A percentile compares a stretch with the other conserved stretches of the same genome.
phyloP scores from a whole-genome alignment of 2,888 invertebrate genomes.

The Dorcus parallelipipedus region DNA sequence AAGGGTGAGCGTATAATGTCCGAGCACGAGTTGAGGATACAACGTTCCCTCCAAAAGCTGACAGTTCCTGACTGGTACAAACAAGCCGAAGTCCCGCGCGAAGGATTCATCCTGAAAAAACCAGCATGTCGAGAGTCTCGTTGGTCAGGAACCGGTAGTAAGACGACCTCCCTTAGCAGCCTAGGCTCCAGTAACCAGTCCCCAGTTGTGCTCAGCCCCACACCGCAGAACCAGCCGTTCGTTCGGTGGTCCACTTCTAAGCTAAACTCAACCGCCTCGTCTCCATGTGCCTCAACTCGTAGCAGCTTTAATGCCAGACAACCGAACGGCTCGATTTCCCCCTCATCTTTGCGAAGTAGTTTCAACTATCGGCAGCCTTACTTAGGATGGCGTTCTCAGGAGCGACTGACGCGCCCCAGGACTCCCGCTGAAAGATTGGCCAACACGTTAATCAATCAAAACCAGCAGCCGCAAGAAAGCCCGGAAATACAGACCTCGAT shows the following conservation, averaged over 20 bases:
- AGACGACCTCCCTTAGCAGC: constrained; percentile 82
- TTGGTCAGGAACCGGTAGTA: constrained; percentile 58
- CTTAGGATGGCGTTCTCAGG: constrained; percentile 84
- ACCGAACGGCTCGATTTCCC: constrained; percentile 59
- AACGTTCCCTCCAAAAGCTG: constrained; percentile 88
- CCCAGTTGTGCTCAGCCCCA: constrained; percentile 45
- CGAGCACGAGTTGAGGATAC: constrained; percentile 90
- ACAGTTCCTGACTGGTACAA: constrained; percentile 95
- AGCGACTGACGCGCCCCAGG: constrained; percentile 73
- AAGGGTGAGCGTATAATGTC: constrained; percentile 84
- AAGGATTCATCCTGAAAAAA: constrained; percentile 79
- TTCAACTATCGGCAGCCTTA: constrained; percentile 86
- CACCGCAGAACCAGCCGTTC: constrained; percentile 49
- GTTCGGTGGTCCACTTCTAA: constrained; percentile 73
- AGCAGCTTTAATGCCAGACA: constrained; percentile 66
- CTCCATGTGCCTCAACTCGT: constrained; percentile 70
- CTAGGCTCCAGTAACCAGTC: constrained; percentile 54
- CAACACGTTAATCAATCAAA: constrained; percentile 58
- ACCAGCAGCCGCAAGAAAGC: constrained; percentile 40
- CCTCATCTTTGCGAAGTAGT: constrained; percentile 66
- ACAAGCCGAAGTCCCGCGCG: constrained; percentile 65
- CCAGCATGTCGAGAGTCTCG: constrained; percentile 47
- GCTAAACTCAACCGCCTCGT: constrained; percentile 70
- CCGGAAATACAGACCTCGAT: constrained; percentile 80
- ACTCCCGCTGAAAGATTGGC: constrained; percentile 83